phyloP scores from a whole-genome alignment of 2,797 vertebrate genomes.

The Peromyscus nudipes region DNA sequence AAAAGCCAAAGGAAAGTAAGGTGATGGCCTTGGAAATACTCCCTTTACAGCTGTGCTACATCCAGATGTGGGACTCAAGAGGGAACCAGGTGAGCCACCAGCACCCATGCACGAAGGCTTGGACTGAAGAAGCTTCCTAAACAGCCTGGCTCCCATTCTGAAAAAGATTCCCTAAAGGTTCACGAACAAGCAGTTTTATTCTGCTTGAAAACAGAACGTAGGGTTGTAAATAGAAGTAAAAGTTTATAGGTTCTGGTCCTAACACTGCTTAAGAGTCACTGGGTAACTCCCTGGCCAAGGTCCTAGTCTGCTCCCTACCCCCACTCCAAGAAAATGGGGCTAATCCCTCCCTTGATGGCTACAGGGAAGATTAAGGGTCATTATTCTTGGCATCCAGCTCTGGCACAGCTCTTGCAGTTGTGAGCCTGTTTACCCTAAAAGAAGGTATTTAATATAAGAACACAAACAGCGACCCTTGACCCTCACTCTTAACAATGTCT shows the following conservation, averaged over 20 bases:
- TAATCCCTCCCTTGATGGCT: slow-evolving; percentile 77
- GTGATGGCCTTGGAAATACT: not conserved
- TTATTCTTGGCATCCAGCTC: slow-evolving; percentile 70
- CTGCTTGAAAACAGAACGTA: slow-evolving; percentile 44
- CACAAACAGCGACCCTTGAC: slow-evolving; percentile 8
- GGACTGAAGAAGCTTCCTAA: slow-evolving; percentile 12
- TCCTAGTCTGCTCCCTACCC: slow-evolving; percentile 10
- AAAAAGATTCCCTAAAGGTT: slow-evolving; percentile 42
- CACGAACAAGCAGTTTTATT: slow-evolving; percentile 26
- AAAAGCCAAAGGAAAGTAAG: slow-evolving; percentile 63
- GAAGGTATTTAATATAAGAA: slow-evolving; percentile 68
- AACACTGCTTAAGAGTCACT: not conserved
- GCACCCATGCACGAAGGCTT: not conserved
- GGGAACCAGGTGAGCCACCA: not conserved
- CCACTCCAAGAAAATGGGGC: slow-evolving; percentile 66
- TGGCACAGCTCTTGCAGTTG: slow-evolving; percentile 51
- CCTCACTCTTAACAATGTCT: not conserved
- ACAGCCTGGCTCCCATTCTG: slow-evolving; percentile 27
- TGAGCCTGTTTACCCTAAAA: slow-evolving; percentile 71
- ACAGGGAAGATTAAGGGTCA: slow-evolving; percentile 74
- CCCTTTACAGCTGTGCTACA: slow-evolving; percentile 43
- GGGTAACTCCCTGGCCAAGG: slow-evolving; percentile 45
- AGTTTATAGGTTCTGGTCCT: slow-evolving; percentile 24
- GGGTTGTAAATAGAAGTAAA: slow-evolving; percentile 35
- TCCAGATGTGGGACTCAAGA: not conserved